Conservation (phyloP, 2,888 invertebrate genomes). For the Gisinianus flammeolus region DNA sequence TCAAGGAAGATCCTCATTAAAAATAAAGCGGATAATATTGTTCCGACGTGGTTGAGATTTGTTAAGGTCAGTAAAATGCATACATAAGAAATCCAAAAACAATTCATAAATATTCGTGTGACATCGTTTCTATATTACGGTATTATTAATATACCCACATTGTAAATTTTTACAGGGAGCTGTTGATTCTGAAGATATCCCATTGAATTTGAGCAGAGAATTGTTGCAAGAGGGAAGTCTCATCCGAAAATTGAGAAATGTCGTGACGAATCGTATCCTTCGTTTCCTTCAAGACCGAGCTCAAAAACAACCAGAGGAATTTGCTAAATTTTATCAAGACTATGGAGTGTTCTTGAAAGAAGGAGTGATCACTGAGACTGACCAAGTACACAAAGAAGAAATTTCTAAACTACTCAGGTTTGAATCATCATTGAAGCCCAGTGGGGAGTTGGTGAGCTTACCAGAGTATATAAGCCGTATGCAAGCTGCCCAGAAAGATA, state of each 20-base stretch:
- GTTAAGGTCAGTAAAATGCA: constrained; percentile 73
- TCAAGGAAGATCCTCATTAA: constrained; percentile 92
- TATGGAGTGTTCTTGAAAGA: constrained; percentile 82
- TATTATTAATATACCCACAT: too few species aligned
- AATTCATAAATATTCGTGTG: not conserved
- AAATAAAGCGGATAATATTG: constrained; percentile 83
- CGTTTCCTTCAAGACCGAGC: constrained; percentile 85
- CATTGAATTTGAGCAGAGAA: constrained; percentile 94
- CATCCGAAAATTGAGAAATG: constrained; percentile 83
- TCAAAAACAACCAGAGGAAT: constrained; percentile 80
- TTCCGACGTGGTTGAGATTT: constrained; percentile 95
- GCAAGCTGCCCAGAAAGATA: constrained; percentile 79
- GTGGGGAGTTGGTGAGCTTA: constrained; percentile 76
- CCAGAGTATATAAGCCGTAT: constrained; percentile 80
- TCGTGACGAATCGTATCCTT: constrained; percentile 81
- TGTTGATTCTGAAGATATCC: constrained; percentile 98
- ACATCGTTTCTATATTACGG: constrained; percentile 59
- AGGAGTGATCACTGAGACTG: constrained; percentile 86
- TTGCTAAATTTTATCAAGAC: constrained; percentile 85
- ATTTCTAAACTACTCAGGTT: constrained; percentile 87
- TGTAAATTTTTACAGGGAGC: too few species aligned
- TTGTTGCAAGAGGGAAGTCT: constrained; percentile 90
- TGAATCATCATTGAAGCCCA: constrained; percentile 81
- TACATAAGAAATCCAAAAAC: not conserved
- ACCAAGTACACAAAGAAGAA: constrained; percentile 86